Evolutionary conservation across 2,888 invertebrate species (phyloP), one percentile per base, ranked within the genome.

Genomic region (Calameuta idolon): DNA sequence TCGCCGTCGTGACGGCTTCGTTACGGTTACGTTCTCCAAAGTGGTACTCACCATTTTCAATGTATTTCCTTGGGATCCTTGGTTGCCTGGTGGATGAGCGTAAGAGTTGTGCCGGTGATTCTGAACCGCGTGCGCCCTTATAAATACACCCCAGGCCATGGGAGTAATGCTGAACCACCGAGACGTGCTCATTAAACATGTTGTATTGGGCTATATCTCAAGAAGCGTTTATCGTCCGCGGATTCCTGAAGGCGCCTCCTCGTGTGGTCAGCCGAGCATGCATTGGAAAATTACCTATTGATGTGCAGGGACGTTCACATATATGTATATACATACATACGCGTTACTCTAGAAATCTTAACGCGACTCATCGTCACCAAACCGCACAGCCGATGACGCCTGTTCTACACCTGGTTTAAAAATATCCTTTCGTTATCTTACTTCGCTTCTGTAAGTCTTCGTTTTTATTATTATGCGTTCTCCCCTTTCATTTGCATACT

Each of bases 151-250:
- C 69, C 75, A 76, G 81, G 31, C 77, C 77, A 80, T 73, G 73
- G 78, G 79, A 78, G 83, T 85, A 85, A 89, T 85, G 85, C 83
- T 88, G 85, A 89, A 79, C 85, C 83, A 81, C 81, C 81, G 79
- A 85, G 88, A 89, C 88, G 86, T 86, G 88, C 82, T 89, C 89
- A 89, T 86, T 89, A 86, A 87, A 81, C 89, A 88, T 85, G 85
- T 86, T 85, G 83, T 81, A 55, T 55, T 55, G 23, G 55, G 55
- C 55, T 55, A 55, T 15, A 23, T 23, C 23, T 55, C 55, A 55
- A 55, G 55, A 55, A 55, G 55, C 23, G 55, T 55, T 55, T 55
- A 23, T 55, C 55, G 23, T 23, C 0, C 55, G 55, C 55, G 55
- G 55, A 55, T 55, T 55, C 55, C 5, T 23, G 55, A 55, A 55